A percentile compares a stretch with the other conserved stretches of the same genome.
Evolutionary conservation across 2,888 invertebrate species (phyloP).

Genomic region (Exocentrus adspersus): DNA sequence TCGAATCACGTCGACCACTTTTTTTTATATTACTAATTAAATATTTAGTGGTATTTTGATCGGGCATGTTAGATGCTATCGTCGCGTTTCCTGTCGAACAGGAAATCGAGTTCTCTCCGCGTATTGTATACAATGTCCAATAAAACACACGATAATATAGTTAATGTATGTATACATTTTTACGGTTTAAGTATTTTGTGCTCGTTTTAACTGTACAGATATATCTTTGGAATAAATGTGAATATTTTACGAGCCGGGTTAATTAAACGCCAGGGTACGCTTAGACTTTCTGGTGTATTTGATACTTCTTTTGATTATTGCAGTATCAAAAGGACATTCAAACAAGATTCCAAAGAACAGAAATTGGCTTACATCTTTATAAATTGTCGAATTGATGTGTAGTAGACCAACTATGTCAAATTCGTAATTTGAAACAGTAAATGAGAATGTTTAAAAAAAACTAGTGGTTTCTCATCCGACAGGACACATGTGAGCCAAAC

Average conservation of each 20-base stretch:
- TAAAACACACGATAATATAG: constrained; percentile 32
- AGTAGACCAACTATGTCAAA: too few species aligned
- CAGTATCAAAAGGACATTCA: too few species aligned
- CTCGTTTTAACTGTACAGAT: constrained; percentile 7
- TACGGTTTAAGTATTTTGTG: neutral
- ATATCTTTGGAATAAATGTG: constrained; percentile 8
- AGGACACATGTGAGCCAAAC: too few species aligned
- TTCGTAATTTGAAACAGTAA: too few species aligned
- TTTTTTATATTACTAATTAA: constrained; percentile 39
- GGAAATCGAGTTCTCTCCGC: constrained; percentile 53
- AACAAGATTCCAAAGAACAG: too few species aligned
- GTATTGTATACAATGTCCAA: constrained; percentile 39
- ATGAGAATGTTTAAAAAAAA: too few species aligned
- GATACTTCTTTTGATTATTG: neutral
- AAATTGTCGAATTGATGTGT: too few species aligned
- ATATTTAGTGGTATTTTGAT: constrained; percentile 52
- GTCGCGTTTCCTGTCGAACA: constrained; percentile 54
- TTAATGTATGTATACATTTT: constrained; percentile 17
- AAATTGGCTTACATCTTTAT: too few species aligned
- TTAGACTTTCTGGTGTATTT: neutral
- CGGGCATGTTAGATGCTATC: constrained; percentile 53
- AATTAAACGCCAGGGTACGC: constrained; percentile 3
- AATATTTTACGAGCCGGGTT: constrained; percentile 4
- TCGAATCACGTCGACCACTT: constrained; percentile 23
- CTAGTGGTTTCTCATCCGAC: too few species aligned